Evolutionary conservation across 1,140 invertebrate species (phyloP), one percentile per base, ranked within the genome.

Genomic region (Archegozetes longisetosus): DNA sequence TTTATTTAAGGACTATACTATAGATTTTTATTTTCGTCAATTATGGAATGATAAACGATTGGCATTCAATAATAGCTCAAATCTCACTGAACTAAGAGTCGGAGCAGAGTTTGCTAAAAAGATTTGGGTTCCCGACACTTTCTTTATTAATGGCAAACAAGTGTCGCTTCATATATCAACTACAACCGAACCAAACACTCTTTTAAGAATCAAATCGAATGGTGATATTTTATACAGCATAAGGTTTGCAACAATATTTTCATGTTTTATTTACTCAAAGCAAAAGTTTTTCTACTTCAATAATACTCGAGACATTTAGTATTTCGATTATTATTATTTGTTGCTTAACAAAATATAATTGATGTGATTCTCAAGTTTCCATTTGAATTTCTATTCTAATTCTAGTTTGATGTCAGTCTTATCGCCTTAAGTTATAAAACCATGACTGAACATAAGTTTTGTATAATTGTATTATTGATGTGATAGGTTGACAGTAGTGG

Each of bases 71-170:
- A 14, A 14, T 47, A 14, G 46, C 46, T 47, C n/a, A 14, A 47
- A 47, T 47, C 14, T 47, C 14, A 47, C 46, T n/a, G 14, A 14
- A 47, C 14, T 47, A 14, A 47, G 14, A n/a, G 14, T 47, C 14
- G 46, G n/a, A n/a, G 46, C 14, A 14, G 46, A 47, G 14, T 47
- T 47, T n/a, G n/a, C 14, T n/a, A 84, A 88, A 71, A 84, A 81
- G 70, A 90, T 91, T 70, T 91, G 88, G 88, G 78, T 86, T 58
- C 88, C 88, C 0, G 88, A 91, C 72, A 88, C 85, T 70, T 89
- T 91, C 74, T 90, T 91, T 70, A 90, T 89, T 74, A 91, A 91
- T 70, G 87, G 86, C 40, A 91, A 91, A 70, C 87, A 86, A 70
- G 86, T 91, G 25, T 89, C 86, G 1, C 89, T 90, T 65, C 63